Evolutionary conservation across 2,888 invertebrate genomes (phyloP).

Genomic region (Hecatera dysodea): DNA sequence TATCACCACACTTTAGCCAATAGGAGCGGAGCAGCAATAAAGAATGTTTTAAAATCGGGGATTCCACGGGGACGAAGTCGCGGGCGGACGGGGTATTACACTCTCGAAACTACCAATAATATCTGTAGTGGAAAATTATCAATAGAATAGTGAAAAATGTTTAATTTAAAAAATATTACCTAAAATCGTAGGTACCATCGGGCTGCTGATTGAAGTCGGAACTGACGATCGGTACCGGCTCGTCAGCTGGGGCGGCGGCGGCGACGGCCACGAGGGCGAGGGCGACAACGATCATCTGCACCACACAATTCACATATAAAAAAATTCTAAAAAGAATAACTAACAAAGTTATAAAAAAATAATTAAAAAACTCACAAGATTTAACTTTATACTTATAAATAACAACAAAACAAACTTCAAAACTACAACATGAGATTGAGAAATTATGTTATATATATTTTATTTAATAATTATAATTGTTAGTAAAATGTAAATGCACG

Average conservation of each 20-base stretch:
- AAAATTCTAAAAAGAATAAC: neutral
- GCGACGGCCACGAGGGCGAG: conserved; percentile 63
- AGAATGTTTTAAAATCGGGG: too few species aligned
- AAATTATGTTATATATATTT: neutral
- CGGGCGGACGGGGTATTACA: too few species aligned
- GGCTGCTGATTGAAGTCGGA: neutral
- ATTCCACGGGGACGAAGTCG: too few species aligned
- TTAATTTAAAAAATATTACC: conserved; percentile 14
- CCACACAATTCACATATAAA: neutral
- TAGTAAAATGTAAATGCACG: conserved; percentile 59
- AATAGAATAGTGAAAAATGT: neutral
- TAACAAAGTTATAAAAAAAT: neutral
- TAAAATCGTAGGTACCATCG: conserved; percentile 19
- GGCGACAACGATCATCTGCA: conserved; percentile 58
- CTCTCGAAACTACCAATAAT: too few species aligned
- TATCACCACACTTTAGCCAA: too few species aligned
- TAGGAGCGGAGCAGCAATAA: too few species aligned
- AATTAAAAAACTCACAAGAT: too few species aligned
- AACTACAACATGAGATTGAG: neutral
- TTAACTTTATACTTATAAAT: neutral
- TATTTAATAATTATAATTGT: neutral
- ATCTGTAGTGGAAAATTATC: too few species aligned
- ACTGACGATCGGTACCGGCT: neutral
- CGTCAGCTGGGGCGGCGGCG: conserved; percentile 38
- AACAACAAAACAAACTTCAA: neutral